phyloP scores from a whole-genome alignment of 2,888 invertebrate species.

The Chrysodeixis includens region DNA sequence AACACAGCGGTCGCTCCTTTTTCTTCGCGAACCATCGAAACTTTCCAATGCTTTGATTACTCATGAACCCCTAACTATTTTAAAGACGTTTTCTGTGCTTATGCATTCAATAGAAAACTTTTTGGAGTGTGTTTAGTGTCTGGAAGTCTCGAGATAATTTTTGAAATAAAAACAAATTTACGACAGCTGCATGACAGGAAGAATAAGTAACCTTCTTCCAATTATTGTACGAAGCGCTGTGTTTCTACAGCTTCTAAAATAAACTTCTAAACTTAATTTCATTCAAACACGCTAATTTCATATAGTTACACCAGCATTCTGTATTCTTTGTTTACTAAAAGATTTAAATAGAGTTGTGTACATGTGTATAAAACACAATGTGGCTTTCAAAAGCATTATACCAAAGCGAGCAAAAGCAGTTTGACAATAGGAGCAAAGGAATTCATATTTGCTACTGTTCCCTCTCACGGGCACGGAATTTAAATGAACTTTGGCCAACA shows the following conservation, averaged over 20 bases:
- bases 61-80: constrained; percentile 22
- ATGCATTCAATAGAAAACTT: not conserved
- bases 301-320: constrained; percentile 28
- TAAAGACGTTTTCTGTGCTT: constrained; percentile 6
- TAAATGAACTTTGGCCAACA: constrained; percentile 89
- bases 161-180: constrained; percentile 33
- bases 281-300: constrained; percentile 42
- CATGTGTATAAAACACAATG: constrained; percentile 72
- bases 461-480: constrained; percentile 86
- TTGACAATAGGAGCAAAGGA: constrained; percentile 86
- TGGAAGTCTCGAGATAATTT: constrained; percentile 20
- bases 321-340: constrained; percentile 42
- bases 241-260: constrained; percentile 17
- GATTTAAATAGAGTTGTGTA: constrained; percentile 52
- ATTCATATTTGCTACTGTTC: constrained; percentile 88
- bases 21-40: constrained; percentile 67
- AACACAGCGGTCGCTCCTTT: constrained; percentile 66
- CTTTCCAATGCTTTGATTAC: constrained; percentile 65
- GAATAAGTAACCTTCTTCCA: constrained; percentile 27
- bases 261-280: constrained; percentile 28
- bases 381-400: constrained; percentile 80
- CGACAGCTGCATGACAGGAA: constrained; percentile 15
- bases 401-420: constrained; percentile 81
- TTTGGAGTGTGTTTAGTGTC: not conserved
- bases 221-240: constrained; percentile 20